phyloP scores from a whole-genome alignment of 2,888 invertebrate species.

The Agrochola lychnidis region DNA sequence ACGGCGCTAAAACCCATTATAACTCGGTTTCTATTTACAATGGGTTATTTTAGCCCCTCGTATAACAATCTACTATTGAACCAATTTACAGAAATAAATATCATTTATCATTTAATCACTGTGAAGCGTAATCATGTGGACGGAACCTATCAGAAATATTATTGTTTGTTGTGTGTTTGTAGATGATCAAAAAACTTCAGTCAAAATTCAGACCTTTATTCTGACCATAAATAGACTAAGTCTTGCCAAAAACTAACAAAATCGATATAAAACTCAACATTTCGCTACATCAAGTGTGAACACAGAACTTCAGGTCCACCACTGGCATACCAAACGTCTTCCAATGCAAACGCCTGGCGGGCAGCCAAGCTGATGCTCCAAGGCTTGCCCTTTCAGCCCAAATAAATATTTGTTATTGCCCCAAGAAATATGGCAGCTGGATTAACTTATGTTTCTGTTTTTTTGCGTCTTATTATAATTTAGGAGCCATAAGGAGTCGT shows the following conservation, averaged over 20 bases:
- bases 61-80: too few relatives aligned
- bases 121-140: background rate
- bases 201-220: background rate
- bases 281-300: slow-evolving; percentile 17
- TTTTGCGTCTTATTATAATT: slow-evolving; percentile 57
- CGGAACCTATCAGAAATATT: too few relatives aligned
- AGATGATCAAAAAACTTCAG: background rate
- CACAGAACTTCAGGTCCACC: slow-evolving; percentile 19
- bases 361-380: slow-evolving; percentile 55
- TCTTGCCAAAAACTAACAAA: background rate
- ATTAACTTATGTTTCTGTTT: slow-evolving; percentile 60
- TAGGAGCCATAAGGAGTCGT: slow-evolving; percentile 35
- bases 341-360: slow-evolving; percentile 57
- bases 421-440: slow-evolving; percentile 52
- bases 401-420: slow-evolving; percentile 67
- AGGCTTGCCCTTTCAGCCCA: slow-evolving; percentile 56
- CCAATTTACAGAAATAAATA: too few relatives aligned
- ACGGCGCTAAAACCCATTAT: too few relatives aligned
- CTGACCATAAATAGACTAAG: background rate
- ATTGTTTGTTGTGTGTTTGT: too few relatives aligned
- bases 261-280: slow-evolving; percentile 21
- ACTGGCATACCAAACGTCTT: slow-evolving; percentile 54
- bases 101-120: background rate
- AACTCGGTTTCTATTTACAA: too few relatives aligned
- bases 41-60: too few relatives aligned